Percentiles rank a stretch among this genome's conserved stretches.
These are phyloP conservation scores for Xiphias gladius DNA, from an alignment of 2,113 vertebrate species.

Conservation along the genomic window DNA sequence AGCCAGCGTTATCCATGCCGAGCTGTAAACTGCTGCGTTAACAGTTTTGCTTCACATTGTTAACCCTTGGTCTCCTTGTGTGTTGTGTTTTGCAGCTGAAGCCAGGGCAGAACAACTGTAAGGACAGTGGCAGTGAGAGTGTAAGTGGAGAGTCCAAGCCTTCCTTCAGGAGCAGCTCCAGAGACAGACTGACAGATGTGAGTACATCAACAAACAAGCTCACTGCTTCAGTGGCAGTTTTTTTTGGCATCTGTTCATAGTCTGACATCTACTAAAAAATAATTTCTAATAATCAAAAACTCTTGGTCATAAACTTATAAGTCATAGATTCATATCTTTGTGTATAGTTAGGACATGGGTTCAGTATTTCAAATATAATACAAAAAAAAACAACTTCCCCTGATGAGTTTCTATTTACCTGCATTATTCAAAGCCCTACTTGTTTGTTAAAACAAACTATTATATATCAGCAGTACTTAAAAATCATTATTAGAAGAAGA, in stretches of 20 bases:
- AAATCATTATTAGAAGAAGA: neutral
- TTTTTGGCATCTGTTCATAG: neutral
- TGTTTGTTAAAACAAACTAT: neutral
- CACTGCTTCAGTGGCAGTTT: neutral
- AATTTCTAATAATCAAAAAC: neutral
- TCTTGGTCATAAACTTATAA: neutral
- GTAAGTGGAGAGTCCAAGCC: conserved; percentile 90
- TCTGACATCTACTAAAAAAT: neutral
- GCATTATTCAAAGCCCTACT: neutral
- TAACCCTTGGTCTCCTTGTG: conserved; percentile 58
- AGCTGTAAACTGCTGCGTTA: conserved; percentile 48
- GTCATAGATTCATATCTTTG: neutral
- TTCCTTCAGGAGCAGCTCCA: conserved; percentile 91
- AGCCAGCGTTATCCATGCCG: conserved; percentile 28
- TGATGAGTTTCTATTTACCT: neutral
- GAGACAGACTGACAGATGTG: conserved; percentile 94
- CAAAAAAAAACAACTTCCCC: neutral
- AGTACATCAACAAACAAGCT: conserved; percentile 77
- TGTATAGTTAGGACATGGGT: neutral
- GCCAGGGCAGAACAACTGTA: conserved; percentile 91
- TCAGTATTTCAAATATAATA: neutral
- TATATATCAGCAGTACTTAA: neutral
- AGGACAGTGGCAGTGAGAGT: conserved; percentile 94
- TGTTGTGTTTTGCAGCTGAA: conserved; percentile 88
- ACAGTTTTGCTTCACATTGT: conserved; percentile 47